Conservation (phyloP, 2,797 vertebrate genomes). For the Sandelia bainsii region DNA sequence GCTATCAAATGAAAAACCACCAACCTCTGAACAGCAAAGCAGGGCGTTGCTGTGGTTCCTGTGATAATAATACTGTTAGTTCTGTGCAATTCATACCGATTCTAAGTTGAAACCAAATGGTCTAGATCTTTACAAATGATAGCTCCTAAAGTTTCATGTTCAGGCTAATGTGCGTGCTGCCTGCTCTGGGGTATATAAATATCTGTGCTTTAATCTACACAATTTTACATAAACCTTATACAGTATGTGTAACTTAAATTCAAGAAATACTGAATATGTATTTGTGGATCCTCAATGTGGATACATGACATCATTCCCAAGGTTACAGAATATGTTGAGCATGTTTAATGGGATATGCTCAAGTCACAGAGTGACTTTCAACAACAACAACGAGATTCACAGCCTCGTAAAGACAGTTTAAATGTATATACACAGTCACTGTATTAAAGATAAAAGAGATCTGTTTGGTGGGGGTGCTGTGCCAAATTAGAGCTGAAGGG, state of each 20-base stretch:
- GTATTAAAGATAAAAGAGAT: constrained; percentile 70
- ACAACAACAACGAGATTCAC: neutral
- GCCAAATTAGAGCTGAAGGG: constrained; percentile 62
- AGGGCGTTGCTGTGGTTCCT: constrained; percentile 63
- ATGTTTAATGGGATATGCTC: constrained; percentile 53
- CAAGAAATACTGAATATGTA: constrained; percentile 12
- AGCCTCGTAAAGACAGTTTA: constrained; percentile 65
- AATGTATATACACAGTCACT: constrained; percentile 55
- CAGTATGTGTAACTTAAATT: constrained; percentile 41
- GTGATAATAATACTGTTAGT: constrained; percentile 44
- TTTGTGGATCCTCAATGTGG: constrained; percentile 38
- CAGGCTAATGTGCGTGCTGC: constrained; percentile 12
- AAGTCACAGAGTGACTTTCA: constrained; percentile 67
- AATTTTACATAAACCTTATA: constrained; percentile 13
- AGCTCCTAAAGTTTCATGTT: constrained; percentile 46
- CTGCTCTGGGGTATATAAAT: constrained; percentile 45
- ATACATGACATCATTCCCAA: constrained; percentile 38
- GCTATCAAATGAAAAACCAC: constrained; percentile 66
- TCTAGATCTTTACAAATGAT: constrained; percentile 48
- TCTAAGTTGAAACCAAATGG: constrained; percentile 51
- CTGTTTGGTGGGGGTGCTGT: constrained; percentile 62
- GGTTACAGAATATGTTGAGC: constrained; percentile 46
- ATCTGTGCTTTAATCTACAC: constrained; percentile 20
- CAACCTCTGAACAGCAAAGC: constrained; percentile 44
- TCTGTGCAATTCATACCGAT: constrained; percentile 25